These are phyloP conservation scores for Abrostola triplasia DNA, from an alignment of 2,888 invertebrate genomes.

Conservation along the genomic window DNA sequence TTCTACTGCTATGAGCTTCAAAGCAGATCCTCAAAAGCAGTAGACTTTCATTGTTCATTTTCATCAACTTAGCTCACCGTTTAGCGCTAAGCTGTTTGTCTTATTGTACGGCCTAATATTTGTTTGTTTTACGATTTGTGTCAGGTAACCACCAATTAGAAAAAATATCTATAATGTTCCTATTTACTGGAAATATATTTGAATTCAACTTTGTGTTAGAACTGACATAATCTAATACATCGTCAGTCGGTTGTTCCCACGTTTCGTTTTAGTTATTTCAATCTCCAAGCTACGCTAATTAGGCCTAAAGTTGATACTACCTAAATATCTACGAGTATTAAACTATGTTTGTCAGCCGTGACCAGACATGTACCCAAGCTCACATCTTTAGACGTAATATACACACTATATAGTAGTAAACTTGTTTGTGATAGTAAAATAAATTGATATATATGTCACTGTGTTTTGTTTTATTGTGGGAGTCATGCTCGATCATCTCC, in stretches of 20 bases:
- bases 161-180: background rate
- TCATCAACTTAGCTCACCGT: too few species aligned
- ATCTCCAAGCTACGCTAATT: background rate
- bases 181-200: background rate
- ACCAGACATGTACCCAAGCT: constrained; percentile 42
- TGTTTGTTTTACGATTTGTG: too few species aligned
- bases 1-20: too few species aligned
- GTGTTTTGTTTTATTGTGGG: constrained; percentile 14
- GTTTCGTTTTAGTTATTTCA: background rate
- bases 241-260: constrained; percentile 1
- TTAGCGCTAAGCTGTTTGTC: too few species aligned
- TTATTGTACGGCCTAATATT: too few species aligned
- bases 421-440: constrained; percentile 64
- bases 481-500: background rate
- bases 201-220: constrained; percentile 1
- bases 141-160: too few species aligned
- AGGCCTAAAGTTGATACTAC: background rate
- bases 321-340: background rate
- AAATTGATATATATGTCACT: constrained; percentile 44
- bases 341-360: background rate
- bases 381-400: constrained; percentile 51
- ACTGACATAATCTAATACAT: background rate
- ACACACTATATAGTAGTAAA: constrained; percentile 57
- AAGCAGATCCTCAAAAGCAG: too few species aligned
- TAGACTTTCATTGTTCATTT: too few species aligned